Evolutionary conservation across 37 sponge, comb jelly and placozoan genomes (phyloP).

Genomic region (Axinella damicornis): DNA sequence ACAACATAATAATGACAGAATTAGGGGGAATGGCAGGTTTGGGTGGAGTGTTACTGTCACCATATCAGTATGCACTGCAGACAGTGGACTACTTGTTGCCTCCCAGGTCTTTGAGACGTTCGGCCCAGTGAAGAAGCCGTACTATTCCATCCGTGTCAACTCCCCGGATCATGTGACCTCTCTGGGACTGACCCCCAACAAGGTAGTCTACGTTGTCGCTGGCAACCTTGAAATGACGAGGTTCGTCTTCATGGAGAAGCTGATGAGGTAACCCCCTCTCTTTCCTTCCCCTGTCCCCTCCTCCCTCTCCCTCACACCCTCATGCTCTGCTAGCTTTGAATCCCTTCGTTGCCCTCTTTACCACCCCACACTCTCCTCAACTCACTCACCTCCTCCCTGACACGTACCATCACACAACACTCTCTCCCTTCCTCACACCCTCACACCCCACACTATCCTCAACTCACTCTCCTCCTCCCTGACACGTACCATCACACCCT

Average conservation of each 20-base stretch:
- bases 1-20: too few species aligned
- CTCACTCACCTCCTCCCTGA: too few species aligned
- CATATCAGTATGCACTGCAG: too few species aligned
- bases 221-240: slow-evolving; percentile 29
- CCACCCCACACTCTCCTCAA: too few species aligned
- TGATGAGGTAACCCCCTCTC: slow-evolving; percentile 44
- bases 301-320: neutral
- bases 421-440: slow-evolving; percentile 3
- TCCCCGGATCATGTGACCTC: slow-evolving; percentile 1
- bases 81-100: too few species aligned
- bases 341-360: too few species aligned
- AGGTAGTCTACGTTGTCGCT: slow-evolving; percentile 35
- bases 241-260: slow-evolving; percentile 64
- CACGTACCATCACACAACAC: too few species aligned
- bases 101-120: slow-evolving; percentile 75
- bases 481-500: neutral
- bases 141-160: slow-evolving; percentile 53
- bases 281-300: neutral
- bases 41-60: too few species aligned
- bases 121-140: slow-evolving; percentile 79
- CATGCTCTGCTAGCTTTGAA: too few species aligned
- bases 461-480: neutral
- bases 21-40: too few species aligned
- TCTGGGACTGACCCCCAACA: slow-evolving; percentile 32
- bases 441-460: too few species aligned